Evolutionary conservation across 2,113 vertebrate species (phyloP), one percentile per base, ranked within the genome.

Genomic region (Mystacornis crossleyi): DNA sequence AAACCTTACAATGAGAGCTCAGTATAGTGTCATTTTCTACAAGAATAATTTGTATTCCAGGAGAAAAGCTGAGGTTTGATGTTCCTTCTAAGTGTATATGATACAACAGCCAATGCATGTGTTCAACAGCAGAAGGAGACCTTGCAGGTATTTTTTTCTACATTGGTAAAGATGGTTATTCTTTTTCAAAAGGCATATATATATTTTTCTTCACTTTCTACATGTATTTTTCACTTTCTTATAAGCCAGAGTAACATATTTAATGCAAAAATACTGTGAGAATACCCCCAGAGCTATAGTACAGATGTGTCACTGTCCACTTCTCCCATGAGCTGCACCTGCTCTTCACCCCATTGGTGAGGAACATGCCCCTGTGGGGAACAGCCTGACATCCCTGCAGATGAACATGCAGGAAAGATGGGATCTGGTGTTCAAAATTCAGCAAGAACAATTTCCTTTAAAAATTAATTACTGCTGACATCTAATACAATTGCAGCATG

Each of bases 391-490:
- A 34, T 19, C 36, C 78, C 60, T 67, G 34, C 43, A 57, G 82
- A 61, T 19, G 45, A 62, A 69, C 15, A 18, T 3, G 29, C 28
- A 83, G 60, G 8, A 69, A 72, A 47, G 45, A 72, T 9, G 17
- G 26, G 64, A 74, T 29, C 34, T 36, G n/a, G 20, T 24, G 28
- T 18, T 84, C 82, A 88, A 90, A 93, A 69, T 45, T 42, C 82
- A 94, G 88, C 38, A 81, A 66, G 77, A 93, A 70, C 47, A 80
- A 93, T 91, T 97, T 95, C 90, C 80, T 90, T 94, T 79, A 73
- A 89, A 93, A 96, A 95, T 91, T 95, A 95, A 95, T 96, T 96
- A 82, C 55, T 65, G 50, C 65, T 95, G 93, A 85, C 95, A 95
- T 79, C 73, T 96, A 89, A 95, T 86, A 91, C 60, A 74, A 91